Evolutionary conservation across 2,113 vertebrate genomes (phyloP), one percentile per base, ranked within the genome.

Genomic region (Neogobius melanostomus): DNA sequence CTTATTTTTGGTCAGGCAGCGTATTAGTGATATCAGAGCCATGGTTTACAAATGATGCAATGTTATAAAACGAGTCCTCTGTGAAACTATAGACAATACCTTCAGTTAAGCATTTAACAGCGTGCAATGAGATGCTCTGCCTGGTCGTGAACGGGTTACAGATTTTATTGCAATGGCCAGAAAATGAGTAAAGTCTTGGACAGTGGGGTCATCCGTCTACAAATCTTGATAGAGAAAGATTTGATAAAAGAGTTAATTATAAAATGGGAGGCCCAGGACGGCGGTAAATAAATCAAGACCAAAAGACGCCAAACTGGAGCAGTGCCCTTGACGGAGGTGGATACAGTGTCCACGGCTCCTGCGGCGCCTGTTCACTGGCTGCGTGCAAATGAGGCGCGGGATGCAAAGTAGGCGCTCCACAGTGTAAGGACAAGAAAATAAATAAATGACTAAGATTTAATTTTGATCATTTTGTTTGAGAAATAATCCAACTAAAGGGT

Each of bases 371-470:
- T 71, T 75, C 79, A 60, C 71, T 61, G 70, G 48, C 69, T 82
- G 71, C 64, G 46, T 53, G 51, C 75, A 86, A 90, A 88, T 88
- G 74, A 88, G 71, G 87, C 86, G 76, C 80, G 78, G 78, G 73
- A 84, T 86, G 87, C 75, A 87, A 80, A 87, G 68, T 9, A 79
- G 67, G 64, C 62, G 64, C 2, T 28, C 64, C 43, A n/a, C 28
- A 73, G 81, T 80, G 77, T 82, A 75, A 52, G 42, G 56, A 66
- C 68, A 69, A 73, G 84, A 71, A 56, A 59, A 63, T 28, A 14
- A 56, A 17, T 76, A 71, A 70, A 76, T 66, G 68, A 48, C 50
- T 79, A 72, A 10, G 21, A 67, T 79, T 75, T 71, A 21, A 61
- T 11, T 36, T 47, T 17, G 10, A 68, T 63, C 47, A 61, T n/a